Evolutionary conservation across 2,113 vertebrate genomes (phyloP).

Genomic region (Zingel zingel): DNA sequence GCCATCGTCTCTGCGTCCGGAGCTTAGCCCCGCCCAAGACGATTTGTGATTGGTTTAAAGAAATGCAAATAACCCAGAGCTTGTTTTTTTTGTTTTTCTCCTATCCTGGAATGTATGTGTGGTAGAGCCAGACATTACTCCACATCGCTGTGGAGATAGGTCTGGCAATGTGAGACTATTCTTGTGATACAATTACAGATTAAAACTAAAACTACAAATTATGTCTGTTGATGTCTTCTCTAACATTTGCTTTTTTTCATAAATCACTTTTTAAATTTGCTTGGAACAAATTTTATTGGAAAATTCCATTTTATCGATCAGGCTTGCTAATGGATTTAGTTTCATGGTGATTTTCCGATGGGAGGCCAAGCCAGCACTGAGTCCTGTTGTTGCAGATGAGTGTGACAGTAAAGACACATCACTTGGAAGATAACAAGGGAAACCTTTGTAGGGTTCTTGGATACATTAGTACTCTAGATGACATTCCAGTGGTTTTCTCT

Average conservation of each 20-base stretch:
- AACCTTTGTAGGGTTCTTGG: not conserved
- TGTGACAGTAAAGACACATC: not conserved
- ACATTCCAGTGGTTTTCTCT: not conserved
- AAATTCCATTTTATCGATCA: not conserved
- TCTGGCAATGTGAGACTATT: not conserved
- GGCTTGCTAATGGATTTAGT: not conserved
- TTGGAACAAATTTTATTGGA: not conserved
- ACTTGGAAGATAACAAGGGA: not conserved
- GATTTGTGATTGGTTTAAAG: too few species aligned
- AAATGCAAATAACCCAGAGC: too few species aligned
- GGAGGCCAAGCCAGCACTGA: not conserved
- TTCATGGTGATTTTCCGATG: not conserved
- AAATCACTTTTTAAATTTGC: too few species aligned
- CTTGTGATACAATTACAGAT: conserved; percentile 15
- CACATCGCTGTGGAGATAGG: too few species aligned
- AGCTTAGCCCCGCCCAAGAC: too few species aligned
- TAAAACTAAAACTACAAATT: conserved; percentile 15
- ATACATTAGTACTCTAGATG: not conserved
- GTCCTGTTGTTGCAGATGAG: not conserved
- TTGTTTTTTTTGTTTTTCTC: too few species aligned
- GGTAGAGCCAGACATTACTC: too few species aligned
- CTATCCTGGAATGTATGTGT: too few species aligned
- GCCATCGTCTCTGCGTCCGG: too few species aligned
- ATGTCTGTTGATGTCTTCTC: not conserved
- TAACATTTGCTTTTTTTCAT: not conserved